Evolutionary conservation across 1,140 invertebrate species (phyloP).

Genomic region (Homalodisca vitripennis): DNA sequence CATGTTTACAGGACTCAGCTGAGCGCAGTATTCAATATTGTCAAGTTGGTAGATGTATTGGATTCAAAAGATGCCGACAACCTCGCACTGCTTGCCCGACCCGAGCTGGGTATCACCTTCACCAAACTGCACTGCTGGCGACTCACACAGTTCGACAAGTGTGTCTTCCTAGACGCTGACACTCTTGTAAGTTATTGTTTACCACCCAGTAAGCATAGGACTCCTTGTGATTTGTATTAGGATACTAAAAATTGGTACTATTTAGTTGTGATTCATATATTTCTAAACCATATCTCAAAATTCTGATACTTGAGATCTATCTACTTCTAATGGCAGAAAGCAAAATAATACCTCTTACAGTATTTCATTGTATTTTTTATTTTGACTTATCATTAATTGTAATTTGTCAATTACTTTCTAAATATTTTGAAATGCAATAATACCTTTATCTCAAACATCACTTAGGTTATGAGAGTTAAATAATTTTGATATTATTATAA

Average conservation of each 20-base stretch:
- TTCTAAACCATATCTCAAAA: background rate
- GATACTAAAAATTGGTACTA: no score
- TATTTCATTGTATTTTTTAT: no score
- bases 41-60: conserved; percentile 84
- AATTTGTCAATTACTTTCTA: no score
- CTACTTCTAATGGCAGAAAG: no score
- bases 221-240: no score
- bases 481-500: no score
- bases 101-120: conserved; percentile 93
- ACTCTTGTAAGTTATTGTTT: conserved; percentile 68
- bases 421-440: no score
- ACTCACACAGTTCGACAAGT: conserved; percentile 88
- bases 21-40: conserved; percentile 70
- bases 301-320: background rate
- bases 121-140: conserved; percentile 96
- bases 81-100: conserved; percentile 79
- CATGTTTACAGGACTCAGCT: conserved; percentile 68
- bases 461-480: no score
- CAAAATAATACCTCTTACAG: no score
- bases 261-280: no score
- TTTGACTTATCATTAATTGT: no score
- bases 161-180: conserved; percentile 95
- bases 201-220: background rate
- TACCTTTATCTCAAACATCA: no score
- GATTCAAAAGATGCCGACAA: conserved; percentile 89